These are phyloP conservation scores for Trissonchulus sp. DNA, from an alignment of 2,888 invertebrate species.

Conservation along the genomic window DNA sequence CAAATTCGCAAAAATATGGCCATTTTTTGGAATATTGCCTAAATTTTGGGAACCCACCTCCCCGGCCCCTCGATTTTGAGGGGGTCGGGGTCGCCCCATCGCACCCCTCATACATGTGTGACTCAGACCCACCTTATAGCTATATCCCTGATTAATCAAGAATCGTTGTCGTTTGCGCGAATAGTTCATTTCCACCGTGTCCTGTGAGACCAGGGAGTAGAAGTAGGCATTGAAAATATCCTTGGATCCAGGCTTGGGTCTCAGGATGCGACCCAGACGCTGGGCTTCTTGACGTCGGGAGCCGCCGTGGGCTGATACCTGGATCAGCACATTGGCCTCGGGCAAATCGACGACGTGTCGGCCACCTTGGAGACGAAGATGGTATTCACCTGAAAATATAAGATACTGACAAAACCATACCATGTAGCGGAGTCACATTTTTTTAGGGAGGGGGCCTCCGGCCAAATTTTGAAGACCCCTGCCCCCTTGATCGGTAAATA, in stretches of 20 bases:
- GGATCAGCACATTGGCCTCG: conserved; percentile 96
- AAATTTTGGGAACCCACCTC: no score
- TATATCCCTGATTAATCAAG: conserved; percentile 98
- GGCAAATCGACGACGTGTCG: conserved; percentile 97
- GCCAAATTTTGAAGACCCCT: no score
- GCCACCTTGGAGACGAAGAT: conserved; percentile 98
- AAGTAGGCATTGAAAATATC: conserved; percentile 81
- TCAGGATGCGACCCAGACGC: conserved; percentile 85
- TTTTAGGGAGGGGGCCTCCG: no score
- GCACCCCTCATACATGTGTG: no score
- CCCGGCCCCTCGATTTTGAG: no score
- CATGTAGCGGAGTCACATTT: no score
- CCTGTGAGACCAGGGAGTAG: conserved; percentile 95
- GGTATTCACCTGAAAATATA: conserved; percentile 86
- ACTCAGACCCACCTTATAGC: conserved; percentile 97
- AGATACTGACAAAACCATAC: no score
- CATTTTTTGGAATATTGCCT: no score
- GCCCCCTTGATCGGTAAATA: no score
- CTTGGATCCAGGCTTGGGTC: conserved; percentile 76
- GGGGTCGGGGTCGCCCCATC: no score
- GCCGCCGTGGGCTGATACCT: conserved; percentile 98
- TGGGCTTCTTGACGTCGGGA: conserved; percentile 97
- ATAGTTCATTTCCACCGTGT: conserved; percentile 97
- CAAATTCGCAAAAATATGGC: no score
- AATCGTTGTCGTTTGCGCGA: conserved; percentile 93